Evolutionary conservation across 2,888 invertebrate genomes (phyloP).

Genomic region (Microchrysa polita): DNA sequence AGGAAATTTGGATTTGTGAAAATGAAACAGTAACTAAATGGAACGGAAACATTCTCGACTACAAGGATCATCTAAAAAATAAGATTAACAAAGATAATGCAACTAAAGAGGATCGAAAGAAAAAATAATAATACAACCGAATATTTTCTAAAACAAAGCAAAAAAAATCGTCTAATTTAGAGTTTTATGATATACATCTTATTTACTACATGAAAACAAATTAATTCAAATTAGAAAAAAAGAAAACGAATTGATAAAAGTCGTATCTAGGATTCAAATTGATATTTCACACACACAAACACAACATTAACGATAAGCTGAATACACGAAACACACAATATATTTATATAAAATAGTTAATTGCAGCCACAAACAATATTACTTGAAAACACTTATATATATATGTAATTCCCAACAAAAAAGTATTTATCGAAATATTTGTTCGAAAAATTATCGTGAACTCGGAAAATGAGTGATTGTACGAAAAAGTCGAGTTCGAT

Average conservation of each 20-base stretch:
- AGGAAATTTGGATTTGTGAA: slow-evolving; percentile 99
- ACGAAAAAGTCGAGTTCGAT: no score
- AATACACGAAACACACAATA: neutral
- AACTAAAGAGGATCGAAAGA: slow-evolving; percentile 37
- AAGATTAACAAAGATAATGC: slow-evolving; percentile 76
- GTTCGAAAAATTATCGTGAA: no score
- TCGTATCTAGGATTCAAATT: slow-evolving; percentile 7
- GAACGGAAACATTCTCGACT: slow-evolving; percentile 94
- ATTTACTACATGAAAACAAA: slow-evolving; percentile 2
- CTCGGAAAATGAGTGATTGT: no score
- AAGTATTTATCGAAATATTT: no score
- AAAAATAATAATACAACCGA: slow-evolving; percentile 27
- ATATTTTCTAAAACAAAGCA: slow-evolving; percentile 17
- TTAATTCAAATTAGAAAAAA: slow-evolving; percentile 6
- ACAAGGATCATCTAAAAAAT: slow-evolving; percentile 93
- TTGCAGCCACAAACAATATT: neutral
- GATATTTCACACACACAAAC: no score
- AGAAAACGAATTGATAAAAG: neutral
- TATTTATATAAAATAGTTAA: neutral
- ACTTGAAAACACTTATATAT: no score
- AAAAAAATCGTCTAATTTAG: slow-evolving; percentile 21
- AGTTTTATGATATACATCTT: slow-evolving; percentile 14
- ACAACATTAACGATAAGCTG: neutral
- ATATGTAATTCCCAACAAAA: no score
- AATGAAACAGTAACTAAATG: slow-evolving; percentile 95